Evolutionary conservation across 2,888 invertebrate genomes (phyloP).

Genomic region (Dione juno): DNA sequence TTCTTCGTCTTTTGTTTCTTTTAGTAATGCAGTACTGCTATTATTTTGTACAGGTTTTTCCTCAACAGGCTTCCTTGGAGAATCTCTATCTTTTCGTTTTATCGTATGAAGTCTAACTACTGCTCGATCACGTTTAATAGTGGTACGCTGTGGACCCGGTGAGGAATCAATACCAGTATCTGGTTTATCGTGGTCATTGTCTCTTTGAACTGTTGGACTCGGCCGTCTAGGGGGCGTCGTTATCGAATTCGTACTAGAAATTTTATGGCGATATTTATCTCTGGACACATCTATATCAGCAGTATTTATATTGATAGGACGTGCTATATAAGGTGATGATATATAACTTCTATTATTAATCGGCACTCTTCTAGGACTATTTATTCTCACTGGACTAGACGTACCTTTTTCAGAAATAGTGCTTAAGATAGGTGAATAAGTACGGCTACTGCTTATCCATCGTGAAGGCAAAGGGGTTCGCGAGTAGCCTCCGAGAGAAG

Average conservation of each 20-base stretch:
- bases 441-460: constrained; percentile 73
- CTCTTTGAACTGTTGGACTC: constrained; percentile 60
- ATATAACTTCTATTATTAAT: constrained; percentile 78
- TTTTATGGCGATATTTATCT: constrained; percentile 81
- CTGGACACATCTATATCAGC: constrained; percentile 93
- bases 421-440: constrained; percentile 89
- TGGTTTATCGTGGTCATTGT: constrained; percentile 74
- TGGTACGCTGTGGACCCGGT: constrained; percentile 73
- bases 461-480: constrained; percentile 72
- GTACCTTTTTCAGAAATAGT: constrained; percentile 85
- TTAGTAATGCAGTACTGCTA: constrained; percentile 26
- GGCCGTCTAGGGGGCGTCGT: constrained; percentile 50
- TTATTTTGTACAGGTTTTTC: constrained; percentile 30
- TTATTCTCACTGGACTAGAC: constrained; percentile 69
- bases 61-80: constrained; percentile 67
- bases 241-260: constrained; percentile 48
- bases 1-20: constrained; percentile 41
- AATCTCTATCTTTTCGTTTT: constrained; percentile 77
- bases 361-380: constrained; percentile 74
- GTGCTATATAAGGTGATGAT: constrained; percentile 74
- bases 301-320: constrained; percentile 91
- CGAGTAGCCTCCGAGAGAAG: constrained; percentile 82
- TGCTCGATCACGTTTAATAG: constrained; percentile 88
- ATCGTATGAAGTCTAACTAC: constrained; percentile 89
- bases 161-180: constrained; percentile 74